phyloP scores from a whole-genome alignment of 2,113 vertebrate genomes.

The Odobenus rosmarus region DNA sequence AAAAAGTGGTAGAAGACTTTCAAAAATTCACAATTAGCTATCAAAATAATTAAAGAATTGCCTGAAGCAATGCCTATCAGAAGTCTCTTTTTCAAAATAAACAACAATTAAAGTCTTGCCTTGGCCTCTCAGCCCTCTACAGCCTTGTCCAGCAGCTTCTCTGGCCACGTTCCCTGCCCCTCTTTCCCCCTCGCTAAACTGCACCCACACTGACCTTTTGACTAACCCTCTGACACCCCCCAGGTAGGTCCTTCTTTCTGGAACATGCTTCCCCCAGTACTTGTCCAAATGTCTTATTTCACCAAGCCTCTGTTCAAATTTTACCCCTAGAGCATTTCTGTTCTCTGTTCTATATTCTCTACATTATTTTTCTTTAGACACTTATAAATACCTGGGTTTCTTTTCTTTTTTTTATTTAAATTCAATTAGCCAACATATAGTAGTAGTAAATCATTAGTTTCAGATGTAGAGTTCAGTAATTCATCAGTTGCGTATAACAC shows the following conservation, averaged over 20 bases:
- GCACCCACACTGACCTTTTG: background rate
- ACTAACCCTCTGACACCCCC: background rate
- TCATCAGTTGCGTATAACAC: background rate
- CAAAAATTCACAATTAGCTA: background rate
- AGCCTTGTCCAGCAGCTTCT: background rate
- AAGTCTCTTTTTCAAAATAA: background rate
- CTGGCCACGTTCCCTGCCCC: rapidly evolving
- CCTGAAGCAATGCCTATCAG: background rate
- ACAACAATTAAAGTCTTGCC: background rate
- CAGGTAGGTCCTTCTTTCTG: background rate
- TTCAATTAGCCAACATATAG: background rate
- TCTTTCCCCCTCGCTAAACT: background rate
- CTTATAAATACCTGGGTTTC: background rate
- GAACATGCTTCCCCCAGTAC: background rate
- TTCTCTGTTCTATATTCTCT: background rate
- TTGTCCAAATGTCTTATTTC: background rate
- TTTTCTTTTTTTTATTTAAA: background rate
- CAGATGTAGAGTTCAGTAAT: background rate
- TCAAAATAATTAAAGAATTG: background rate
- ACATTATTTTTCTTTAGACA: background rate
- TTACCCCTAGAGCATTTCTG: background rate
- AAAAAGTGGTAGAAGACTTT: background rate
- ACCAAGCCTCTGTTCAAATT: background rate
- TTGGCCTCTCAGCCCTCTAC: background rate
- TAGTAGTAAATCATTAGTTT: background rate